Evolutionary conservation across 1,140 invertebrate genomes (phyloP).

Genomic region (Plectus sambesii): DNA sequence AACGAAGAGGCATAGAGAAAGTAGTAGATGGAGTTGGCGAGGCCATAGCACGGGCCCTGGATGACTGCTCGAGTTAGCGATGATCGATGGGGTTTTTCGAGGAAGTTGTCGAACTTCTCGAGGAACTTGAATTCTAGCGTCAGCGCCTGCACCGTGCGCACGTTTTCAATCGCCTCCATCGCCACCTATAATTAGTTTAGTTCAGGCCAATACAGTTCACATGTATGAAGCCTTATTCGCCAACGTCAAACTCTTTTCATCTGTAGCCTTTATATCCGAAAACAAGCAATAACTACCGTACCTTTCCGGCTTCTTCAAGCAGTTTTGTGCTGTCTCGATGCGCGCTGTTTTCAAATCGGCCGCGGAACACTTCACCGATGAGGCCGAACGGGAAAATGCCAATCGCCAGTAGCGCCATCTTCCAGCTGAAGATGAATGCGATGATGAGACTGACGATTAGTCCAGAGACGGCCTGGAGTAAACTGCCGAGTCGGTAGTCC

Average conservation of each 20-base stretch:
- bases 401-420: constrained; percentile 38
- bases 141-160: constrained; percentile 35
- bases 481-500: constrained; percentile 41
- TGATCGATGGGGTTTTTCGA: constrained; percentile 19
- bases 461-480: constrained; percentile 46
- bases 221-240: background rate
- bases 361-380: too few species aligned
- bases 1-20: constrained; percentile 47
- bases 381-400: constrained; percentile 45
- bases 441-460: constrained; percentile 41
- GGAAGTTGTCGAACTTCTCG: constrained; percentile 19
- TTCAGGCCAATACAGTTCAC: constrained; percentile 4
- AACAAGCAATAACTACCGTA: constrained; percentile 20
- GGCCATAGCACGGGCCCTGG: constrained; percentile 18
- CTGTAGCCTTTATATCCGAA: background rate
- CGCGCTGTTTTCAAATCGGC: too few species aligned
- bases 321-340: too few species aligned
- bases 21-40: constrained; percentile 43
- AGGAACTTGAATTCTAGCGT: constrained; percentile 30
- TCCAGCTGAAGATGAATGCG: constrained; percentile 45
- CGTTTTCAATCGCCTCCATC: constrained; percentile 37
- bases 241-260: background rate
- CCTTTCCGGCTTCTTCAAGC: constrained; percentile 49
- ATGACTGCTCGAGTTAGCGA: constrained; percentile 19
- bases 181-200: constrained; percentile 24